Conservation (phyloP, 2,888 invertebrate genomes). For the Cerastoderma edule region DNA sequence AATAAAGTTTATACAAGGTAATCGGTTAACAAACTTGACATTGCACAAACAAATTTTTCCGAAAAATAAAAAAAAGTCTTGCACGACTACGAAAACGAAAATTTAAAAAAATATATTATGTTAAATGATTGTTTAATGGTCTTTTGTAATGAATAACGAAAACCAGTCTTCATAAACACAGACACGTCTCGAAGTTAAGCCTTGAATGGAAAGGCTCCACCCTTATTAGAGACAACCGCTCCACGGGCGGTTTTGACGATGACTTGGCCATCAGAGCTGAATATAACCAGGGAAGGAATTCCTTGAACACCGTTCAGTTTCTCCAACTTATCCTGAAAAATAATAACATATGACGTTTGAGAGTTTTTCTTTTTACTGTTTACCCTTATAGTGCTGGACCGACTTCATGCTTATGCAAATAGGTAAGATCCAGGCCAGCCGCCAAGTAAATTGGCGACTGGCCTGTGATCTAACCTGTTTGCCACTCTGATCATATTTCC, state of each 20-base stretch:
- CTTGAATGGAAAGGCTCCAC: conserved; percentile 6
- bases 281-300: conserved; percentile 68
- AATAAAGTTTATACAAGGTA: too few species aligned
- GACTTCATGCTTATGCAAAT: not conserved
- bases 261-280: conserved; percentile 43
- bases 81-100: too few species aligned
- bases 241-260: conserved; percentile 27
- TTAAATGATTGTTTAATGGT: too few species aligned
- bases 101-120: too few species aligned
- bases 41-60: too few species aligned
- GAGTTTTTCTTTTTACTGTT: not conserved
- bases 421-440: not conserved
- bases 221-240: conserved; percentile 9
- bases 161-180: too few species aligned
- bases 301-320: conserved; percentile 61
- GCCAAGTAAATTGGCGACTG: not conserved
- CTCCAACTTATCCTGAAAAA: conserved; percentile 44
- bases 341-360: not conserved
- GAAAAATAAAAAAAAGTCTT: too few species aligned
- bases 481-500: too few species aligned
- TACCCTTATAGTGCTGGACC: not conserved
- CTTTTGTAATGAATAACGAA: too few species aligned
- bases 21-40: too few species aligned
- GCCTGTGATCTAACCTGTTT: too few species aligned
- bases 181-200: not conserved